phyloP scores from a whole-genome alignment of 2,797 vertebrate species.

The Girardinus metallicus region DNA sequence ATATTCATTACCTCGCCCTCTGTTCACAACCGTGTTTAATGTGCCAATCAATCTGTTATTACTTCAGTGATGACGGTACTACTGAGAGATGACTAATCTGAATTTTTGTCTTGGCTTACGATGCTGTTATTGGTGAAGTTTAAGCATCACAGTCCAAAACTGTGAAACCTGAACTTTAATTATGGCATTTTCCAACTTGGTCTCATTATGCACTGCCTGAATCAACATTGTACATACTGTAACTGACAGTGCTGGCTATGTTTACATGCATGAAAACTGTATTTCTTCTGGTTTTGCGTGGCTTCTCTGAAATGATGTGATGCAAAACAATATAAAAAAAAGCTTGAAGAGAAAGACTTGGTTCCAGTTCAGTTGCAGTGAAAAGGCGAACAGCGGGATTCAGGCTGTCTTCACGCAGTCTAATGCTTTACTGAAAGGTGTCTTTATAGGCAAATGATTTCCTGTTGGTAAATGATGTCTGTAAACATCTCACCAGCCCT shows the following conservation, averaged over 20 bases:
- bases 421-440: constrained; percentile 16
- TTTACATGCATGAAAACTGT: constrained; percentile 64
- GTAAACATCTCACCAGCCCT: constrained; percentile 23
- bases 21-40: constrained; percentile 61
- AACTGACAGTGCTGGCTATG: constrained; percentile 66
- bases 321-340: constrained; percentile 2
- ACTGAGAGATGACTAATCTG: constrained; percentile 41
- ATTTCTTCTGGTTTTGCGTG: constrained; percentile 36
- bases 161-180: constrained; percentile 35
- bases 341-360: neutral
- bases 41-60: constrained; percentile 78
- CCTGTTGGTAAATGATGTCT: constrained; percentile 43
- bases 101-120: constrained; percentile 41
- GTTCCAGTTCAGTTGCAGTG: neutral
- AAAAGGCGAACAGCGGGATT: neutral
- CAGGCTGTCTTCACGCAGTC: constrained; percentile 15
- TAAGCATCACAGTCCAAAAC: constrained; percentile 26
- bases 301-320: constrained; percentile 13
- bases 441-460: constrained; percentile 36
- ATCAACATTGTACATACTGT: constrained; percentile 65
- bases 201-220: constrained; percentile 67
- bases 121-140: constrained; percentile 37
- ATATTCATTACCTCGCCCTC: constrained; percentile 53
- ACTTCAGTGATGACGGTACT: constrained; percentile 66
- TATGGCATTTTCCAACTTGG: constrained; percentile 46